phyloP scores from a whole-genome alignment of 2,113 vertebrate genomes.

The Podiceps cristatus region DNA sequence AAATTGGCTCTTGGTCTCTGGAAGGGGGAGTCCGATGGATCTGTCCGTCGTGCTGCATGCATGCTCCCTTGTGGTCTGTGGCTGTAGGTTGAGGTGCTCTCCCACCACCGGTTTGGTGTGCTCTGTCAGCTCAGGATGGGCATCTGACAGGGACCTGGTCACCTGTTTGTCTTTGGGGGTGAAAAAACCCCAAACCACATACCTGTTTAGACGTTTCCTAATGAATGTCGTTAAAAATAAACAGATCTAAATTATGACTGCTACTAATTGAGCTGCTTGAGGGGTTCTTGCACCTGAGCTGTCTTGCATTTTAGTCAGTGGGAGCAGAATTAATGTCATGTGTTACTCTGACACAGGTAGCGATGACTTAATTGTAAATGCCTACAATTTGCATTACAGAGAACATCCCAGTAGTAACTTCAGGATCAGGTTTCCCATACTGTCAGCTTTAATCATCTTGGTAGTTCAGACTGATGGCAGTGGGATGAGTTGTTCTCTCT shows the following conservation, averaged over 20 bases:
- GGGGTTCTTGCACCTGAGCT: neutral
- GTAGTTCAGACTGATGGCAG: neutral
- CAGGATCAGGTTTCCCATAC: neutral
- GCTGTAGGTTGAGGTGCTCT: neutral
- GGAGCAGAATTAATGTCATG: neutral
- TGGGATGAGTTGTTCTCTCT: neutral
- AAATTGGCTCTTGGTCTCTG: neutral
- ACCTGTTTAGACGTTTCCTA: neutral
- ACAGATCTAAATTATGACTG: neutral
- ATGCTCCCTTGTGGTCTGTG: neutral
- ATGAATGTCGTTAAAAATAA: neutral
- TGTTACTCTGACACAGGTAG: neutral
- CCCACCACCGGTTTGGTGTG: neutral
- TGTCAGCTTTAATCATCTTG: neutral
- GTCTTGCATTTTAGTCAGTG: neutral
- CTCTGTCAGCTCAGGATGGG: neutral
- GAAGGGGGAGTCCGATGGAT: neutral
- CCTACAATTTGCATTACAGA: neutral
- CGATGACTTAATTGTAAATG: neutral
- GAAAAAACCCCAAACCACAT: neutral
- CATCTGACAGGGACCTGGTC: neutral
- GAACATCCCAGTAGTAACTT: neutral
- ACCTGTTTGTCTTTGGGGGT: neutral
- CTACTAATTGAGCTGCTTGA: neutral
- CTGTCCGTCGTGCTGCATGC: accelerated